phyloP scores from a whole-genome alignment of 2,888 invertebrate species.

The Thyatira batis region DNA sequence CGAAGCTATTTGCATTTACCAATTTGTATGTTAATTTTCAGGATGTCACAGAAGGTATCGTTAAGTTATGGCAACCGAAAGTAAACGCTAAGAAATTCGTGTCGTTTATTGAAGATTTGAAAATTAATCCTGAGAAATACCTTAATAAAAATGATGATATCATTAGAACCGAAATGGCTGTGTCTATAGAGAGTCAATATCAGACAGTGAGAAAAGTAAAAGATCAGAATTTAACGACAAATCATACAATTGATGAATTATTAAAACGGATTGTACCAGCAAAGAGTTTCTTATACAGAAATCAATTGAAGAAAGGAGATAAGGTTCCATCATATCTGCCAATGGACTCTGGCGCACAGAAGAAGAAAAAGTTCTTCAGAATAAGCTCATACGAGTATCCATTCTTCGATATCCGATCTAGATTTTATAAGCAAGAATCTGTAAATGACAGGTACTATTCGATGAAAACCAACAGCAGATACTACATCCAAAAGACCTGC shows the following conservation, averaged over 20 bases:
- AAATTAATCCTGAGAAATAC: constrained; percentile 58
- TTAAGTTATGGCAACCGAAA: constrained; percentile 68
- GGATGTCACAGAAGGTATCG: constrained; percentile 67
- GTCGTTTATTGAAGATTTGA: constrained; percentile 58
- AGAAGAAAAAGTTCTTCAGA: constrained; percentile 56
- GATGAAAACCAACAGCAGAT: constrained; percentile 60
- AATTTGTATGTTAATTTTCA: constrained; percentile 40
- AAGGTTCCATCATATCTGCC: constrained; percentile 66
- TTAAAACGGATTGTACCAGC: constrained; percentile 66
- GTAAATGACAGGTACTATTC: constrained; percentile 66
- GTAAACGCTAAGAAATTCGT: constrained; percentile 64
- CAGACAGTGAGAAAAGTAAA: constrained; percentile 61
- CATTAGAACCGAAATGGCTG: constrained; percentile 11
- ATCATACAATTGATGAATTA: constrained; percentile 64
- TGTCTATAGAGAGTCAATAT: constrained; percentile 56
- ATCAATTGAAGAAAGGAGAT: constrained; percentile 52
- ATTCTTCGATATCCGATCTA: constrained; percentile 58
- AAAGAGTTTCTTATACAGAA: constrained; percentile 74
- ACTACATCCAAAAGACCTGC: constrained; percentile 49
- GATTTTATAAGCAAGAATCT: constrained; percentile 56
- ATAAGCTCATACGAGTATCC: constrained; percentile 74
- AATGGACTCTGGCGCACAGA: constrained; percentile 65
- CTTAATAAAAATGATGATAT: constrained; percentile 22
- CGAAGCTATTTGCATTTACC: constrained; percentile 7
- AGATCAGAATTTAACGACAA: constrained; percentile 22